Percentiles rank a stretch among this genome's conserved stretches.
Evolutionary conservation across 2,113 vertebrate species (phyloP).

Genomic region (Malurus elegans): DNA sequence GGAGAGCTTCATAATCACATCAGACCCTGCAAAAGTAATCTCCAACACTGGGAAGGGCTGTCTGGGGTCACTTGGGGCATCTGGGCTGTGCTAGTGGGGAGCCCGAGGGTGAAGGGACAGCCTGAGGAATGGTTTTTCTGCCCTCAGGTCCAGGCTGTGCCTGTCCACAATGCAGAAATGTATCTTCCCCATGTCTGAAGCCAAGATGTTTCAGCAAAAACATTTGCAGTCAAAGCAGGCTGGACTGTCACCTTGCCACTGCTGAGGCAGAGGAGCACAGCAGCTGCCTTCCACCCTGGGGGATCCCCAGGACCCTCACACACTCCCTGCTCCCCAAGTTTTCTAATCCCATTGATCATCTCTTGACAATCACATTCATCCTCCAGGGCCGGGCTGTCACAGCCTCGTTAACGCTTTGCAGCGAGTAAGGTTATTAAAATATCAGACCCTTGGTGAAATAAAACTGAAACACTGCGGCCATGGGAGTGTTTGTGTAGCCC

Average conservation of each 20-base stretch:
- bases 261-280: not conserved
- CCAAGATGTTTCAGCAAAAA: not conserved
- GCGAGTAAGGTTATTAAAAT: not conserved
- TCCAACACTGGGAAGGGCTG: constrained; percentile 32
- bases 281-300: not conserved
- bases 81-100: not conserved
- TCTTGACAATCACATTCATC: not conserved
- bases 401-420: not conserved
- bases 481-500: not conserved
- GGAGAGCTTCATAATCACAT: constrained; percentile 63
- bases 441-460: not conserved
- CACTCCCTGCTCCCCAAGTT: not conserved
- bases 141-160: not conserved
- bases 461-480: not conserved
- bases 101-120: not conserved
- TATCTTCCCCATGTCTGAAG: not conserved
- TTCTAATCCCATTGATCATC: not conserved
- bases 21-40: constrained; percentile 65
- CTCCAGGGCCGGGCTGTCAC: not conserved
- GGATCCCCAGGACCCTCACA: not conserved
- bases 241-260: not conserved
- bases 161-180: rapidly evolving
- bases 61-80: not conserved
- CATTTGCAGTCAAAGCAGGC: not conserved
- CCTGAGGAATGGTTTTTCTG: not conserved